Percentiles rank a stretch among this genome's conserved stretches.
Evolutionary conservation across 2,113 vertebrate species (phyloP).

Genomic region (Leptobrachium leishanense): DNA sequence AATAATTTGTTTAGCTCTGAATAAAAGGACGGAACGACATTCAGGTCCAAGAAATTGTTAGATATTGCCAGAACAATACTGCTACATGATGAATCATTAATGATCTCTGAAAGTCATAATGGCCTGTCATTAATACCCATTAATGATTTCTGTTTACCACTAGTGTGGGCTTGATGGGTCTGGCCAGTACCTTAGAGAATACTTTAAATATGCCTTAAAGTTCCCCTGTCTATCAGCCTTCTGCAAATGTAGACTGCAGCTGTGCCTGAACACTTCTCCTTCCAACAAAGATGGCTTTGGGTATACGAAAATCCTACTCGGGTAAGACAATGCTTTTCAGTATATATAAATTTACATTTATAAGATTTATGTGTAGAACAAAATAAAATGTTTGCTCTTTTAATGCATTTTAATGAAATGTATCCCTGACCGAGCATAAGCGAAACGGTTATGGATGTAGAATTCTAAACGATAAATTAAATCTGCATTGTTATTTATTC

Average conservation of each 20-base stretch:
- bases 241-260: slow-evolving; percentile 72
- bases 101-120: slow-evolving; percentile 95
- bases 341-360: neutral
- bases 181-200: slow-evolving; percentile 84
- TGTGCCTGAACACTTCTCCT: slow-evolving; percentile 66
- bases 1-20: slow-evolving; percentile 79
- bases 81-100: slow-evolving; percentile 96
- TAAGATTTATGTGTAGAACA: neutral
- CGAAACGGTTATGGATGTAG: too few species aligned
- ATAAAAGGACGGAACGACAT: slow-evolving; percentile 62
- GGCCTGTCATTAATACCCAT: slow-evolving; percentile 96
- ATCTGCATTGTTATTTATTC: too few species aligned
- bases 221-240: slow-evolving; percentile 76
- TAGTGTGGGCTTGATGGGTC: slow-evolving; percentile 86
- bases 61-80: slow-evolving; percentile 80
- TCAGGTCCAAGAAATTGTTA: slow-evolving; percentile 69
- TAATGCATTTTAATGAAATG: too few species aligned
- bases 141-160: slow-evolving; percentile 93
- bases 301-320: slow-evolving; percentile 89
- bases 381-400: neutral
- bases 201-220: slow-evolving; percentile 89
- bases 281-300: slow-evolving; percentile 85
- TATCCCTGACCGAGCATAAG: too few species aligned
- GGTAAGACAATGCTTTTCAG: slow-evolving; percentile 76
- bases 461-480: too few species aligned